These are phyloP conservation scores for Nowickia ferox DNA, from an alignment of 2,888 invertebrate species.

Conservation along the genomic window DNA sequence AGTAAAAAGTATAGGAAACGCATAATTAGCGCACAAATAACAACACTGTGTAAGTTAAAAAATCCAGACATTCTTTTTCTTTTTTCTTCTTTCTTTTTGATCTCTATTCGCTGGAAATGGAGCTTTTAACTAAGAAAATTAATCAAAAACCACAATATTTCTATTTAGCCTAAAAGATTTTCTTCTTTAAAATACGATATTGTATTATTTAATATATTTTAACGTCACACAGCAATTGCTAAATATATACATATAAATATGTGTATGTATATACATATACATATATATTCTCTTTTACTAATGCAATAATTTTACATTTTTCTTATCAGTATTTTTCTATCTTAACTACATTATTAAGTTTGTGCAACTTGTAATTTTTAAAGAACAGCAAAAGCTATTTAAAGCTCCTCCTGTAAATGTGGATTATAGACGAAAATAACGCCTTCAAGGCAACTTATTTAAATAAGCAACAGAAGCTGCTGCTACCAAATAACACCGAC, in stretches of 20 bases:
- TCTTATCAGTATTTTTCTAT: conserved; percentile 54
- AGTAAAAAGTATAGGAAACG: no score
- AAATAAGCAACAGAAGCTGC: conserved; percentile 79
- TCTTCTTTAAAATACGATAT: not conserved
- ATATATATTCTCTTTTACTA: not conserved
- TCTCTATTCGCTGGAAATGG: no score
- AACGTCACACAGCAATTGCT: not conserved
- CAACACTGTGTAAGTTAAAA: no score
- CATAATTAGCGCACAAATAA: no score
- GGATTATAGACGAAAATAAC: conserved; percentile 60
- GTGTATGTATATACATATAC: no score
- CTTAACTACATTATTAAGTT: conserved; percentile 66
- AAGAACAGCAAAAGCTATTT: conserved; percentile 5
- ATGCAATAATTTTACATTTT: conserved; percentile 61
- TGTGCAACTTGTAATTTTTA: conserved; percentile 14
- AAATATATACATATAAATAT: not conserved
- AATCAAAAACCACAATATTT: no score
- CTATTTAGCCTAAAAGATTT: no score
- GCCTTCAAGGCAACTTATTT: conserved; percentile 73
- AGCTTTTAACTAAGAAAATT: no score
- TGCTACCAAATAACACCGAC: conserved; percentile 64
- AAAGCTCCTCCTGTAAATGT: not conserved
- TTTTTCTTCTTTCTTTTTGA: no score
- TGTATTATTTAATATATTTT: not conserved
- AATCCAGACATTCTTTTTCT: no score